These are phyloP conservation scores for Gila orcuttii DNA, from an alignment of 2,113 vertebrate genomes.

Conservation along the genomic window DNA sequence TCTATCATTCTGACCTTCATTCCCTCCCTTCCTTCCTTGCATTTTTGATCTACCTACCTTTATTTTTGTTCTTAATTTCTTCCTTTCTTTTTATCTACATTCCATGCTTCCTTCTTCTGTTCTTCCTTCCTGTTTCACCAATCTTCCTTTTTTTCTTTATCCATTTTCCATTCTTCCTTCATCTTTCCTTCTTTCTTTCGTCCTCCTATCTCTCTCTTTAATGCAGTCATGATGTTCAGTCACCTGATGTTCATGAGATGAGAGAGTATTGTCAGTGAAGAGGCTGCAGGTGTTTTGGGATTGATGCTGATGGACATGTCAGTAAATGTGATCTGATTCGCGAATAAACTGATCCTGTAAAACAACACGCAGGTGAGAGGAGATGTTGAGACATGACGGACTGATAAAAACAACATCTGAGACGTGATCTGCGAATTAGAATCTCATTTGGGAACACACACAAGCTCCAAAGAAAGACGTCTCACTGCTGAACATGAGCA, in stretches of 20 bases:
- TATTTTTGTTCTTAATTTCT: background rate
- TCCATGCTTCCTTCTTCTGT: background rate
- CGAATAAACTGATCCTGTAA: background rate
- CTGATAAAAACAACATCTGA: background rate
- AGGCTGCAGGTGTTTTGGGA: constrained; percentile 3
- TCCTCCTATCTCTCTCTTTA: background rate
- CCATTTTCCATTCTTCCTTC: background rate
- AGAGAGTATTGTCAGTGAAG: background rate
- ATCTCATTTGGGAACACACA: background rate
- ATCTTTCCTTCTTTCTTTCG: background rate
- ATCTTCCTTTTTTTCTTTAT: background rate
- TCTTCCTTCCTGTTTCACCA: background rate
- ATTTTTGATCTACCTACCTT: background rate
- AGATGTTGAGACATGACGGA: background rate
- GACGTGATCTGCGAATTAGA: background rate
- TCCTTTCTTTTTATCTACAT: background rate
- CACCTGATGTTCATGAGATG: background rate
- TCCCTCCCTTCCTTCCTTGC: background rate
- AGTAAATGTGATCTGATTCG: background rate
- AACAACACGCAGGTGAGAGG: background rate
- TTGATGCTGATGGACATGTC: background rate
- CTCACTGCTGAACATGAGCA: background rate
- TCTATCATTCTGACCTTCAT: background rate
- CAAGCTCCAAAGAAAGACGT: background rate
- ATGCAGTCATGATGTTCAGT: background rate